These are phyloP conservation scores for Callaeas wilsoni DNA, from an alignment of 2,113 vertebrate genomes.

Conservation along the genomic window DNA sequence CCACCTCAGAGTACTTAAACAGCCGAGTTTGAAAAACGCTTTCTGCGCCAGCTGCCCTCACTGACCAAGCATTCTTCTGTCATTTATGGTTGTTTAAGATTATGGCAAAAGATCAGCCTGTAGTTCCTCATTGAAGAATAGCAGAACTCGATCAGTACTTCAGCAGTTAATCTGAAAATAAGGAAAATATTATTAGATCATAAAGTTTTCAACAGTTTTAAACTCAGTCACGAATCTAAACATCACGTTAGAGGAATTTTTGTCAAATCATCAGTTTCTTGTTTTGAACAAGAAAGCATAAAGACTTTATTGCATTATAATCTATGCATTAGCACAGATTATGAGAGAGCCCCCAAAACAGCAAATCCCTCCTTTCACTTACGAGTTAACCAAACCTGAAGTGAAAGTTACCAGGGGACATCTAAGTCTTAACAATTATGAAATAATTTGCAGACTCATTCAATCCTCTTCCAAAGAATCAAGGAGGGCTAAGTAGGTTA, in stretches of 20 bases:
- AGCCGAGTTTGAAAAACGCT: constrained; percentile 86
- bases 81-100: constrained; percentile 99
- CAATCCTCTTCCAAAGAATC: not conserved
- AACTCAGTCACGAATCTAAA: not conserved
- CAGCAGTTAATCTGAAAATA: constrained; percentile 81
- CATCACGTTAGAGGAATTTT: not conserved
- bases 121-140: constrained; percentile 99
- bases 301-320: too few species aligned
- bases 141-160: constrained; percentile 96
- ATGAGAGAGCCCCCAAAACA: not conserved
- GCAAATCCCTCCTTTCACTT: not conserved
- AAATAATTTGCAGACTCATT: not conserved
- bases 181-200: constrained; percentile 41
- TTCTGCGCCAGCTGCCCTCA: constrained; percentile 89
- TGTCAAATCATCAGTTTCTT: not conserved
- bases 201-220: not conserved
- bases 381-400: not conserved
- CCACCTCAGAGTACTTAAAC: constrained; percentile 93
- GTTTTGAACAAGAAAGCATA: not conserved
- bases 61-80: constrained; percentile 84
- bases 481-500: not conserved
- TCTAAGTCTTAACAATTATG: not conserved
- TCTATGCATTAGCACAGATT: not conserved
- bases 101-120: constrained; percentile 99
- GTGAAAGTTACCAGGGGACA: not conserved